Base-by-base conservation (phyloP, 2,888 invertebrate genomes). In the Morpho deidamia region DNA sequence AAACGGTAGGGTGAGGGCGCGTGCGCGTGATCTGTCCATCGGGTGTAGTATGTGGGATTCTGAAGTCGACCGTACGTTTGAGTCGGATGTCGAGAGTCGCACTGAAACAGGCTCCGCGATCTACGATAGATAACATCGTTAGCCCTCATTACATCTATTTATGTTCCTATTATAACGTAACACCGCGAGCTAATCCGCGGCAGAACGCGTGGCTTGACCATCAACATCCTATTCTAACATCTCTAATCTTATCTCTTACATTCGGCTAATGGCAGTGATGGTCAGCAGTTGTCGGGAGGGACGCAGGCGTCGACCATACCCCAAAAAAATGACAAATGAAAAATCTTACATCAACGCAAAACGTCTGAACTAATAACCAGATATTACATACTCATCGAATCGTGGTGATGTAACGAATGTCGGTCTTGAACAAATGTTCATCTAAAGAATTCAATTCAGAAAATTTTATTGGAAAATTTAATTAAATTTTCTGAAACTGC, bases 211-310 rank as follows among this genome's bases (percentile, higher is more conserved):
- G 60, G 67, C 64, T 64, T 68, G 53, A 58, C 62, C 56, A 59
- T 55, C 60, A 51, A 55, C 45, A 39, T 50, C 62, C 64, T 69
- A 70, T 62, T 60, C 64, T 65, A 65, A 60, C 65, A 53, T 62
- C 56, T 75, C 81, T 70, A 65, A 62, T 62, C 65, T 61, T 72
- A 62, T 61, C 51, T 67, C 77, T 79, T 81, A 81, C 59, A 68
- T 63, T 64, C 72, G 73, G 69, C 77, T 81, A 83, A 80, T 88
- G 88, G 88, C 88, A 88, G 88, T 88, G 83, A 67, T 78, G 74
- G 74, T 78, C 71, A 79, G 83, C 81, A 77, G 82, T 81, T 81
- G 81, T 72, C 66, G 81, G 82, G 80, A 73, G 83, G 82, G 84
- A 81, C 78, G 14, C 58, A 44, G 38, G 39, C 37, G 75, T 78